Evolutionary conservation across 2,888 invertebrate species (phyloP).

Genomic region (Lysandra bellargus): DNA sequence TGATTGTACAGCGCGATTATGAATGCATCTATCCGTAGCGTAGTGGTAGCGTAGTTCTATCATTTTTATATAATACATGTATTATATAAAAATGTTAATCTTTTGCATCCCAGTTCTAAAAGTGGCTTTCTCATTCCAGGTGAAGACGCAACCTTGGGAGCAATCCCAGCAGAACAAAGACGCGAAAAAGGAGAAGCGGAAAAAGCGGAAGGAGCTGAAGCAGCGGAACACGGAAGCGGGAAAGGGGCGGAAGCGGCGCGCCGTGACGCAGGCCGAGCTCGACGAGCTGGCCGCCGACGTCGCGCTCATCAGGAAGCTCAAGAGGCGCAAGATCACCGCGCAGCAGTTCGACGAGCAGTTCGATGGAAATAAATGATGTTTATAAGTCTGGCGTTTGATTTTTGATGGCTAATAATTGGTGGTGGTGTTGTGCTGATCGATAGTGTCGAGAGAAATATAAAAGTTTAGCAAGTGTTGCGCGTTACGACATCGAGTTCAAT

Average conservation of each 20-base stretch:
- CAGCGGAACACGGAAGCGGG: constrained; percentile 72
- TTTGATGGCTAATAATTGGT: no score
- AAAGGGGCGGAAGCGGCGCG: constrained; percentile 62
- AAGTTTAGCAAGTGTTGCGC: no score
- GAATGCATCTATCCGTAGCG: no score
- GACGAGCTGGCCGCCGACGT: constrained; percentile 90
- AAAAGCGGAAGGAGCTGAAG: constrained; percentile 82
- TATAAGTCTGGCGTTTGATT: no score
- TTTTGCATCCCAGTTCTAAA: background rate
- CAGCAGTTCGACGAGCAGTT: constrained; percentile 85
- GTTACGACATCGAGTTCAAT: no score
- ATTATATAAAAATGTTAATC: no score
- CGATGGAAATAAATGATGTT: constrained; percentile 63
- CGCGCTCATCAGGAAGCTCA: constrained; percentile 90
- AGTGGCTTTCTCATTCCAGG: constrained; percentile 48
- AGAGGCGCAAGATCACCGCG: constrained; percentile 88
- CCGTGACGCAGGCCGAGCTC: constrained; percentile 85
- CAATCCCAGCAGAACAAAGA: constrained; percentile 86
- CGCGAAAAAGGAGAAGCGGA: constrained; percentile 82
- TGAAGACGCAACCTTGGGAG: constrained; percentile 87
- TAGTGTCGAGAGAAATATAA: no score
- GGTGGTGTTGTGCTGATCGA: no score
- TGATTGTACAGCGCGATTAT: no score
- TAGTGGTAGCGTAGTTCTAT: no score
- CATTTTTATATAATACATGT: no score